phyloP scores from a whole-genome alignment of 2,113 vertebrate genomes.

The Podiceps cristatus region DNA sequence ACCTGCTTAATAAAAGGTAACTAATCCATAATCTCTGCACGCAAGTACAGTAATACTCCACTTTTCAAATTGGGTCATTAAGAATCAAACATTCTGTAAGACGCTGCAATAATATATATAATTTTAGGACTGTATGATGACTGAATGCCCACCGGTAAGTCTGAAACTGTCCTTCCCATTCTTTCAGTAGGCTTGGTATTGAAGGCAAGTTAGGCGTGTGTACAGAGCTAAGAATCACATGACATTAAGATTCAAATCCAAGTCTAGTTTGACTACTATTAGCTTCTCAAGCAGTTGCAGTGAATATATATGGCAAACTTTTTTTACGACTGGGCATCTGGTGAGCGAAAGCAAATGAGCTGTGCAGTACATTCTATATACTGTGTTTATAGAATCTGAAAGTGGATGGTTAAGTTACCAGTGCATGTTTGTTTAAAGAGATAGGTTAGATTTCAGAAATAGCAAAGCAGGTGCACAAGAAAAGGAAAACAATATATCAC shows the following conservation, averaged over 20 bases:
- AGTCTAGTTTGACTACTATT: neutral
- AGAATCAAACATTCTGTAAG: neutral
- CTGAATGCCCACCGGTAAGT: accelerated
- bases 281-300: neutral
- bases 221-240: neutral
- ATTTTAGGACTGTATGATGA: neutral
- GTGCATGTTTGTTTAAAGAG: neutral
- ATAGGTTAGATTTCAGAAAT: neutral
- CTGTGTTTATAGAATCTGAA: neutral
- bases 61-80: neutral
- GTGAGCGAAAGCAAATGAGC: conserved; percentile 46
- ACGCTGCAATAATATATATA: neutral
- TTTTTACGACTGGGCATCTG: neutral
- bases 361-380: neutral
- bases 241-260: neutral
- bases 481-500: conserved; percentile 32
- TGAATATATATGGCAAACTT: neutral
- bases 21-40: neutral
- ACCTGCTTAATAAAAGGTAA: neutral
- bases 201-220: neutral
- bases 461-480: conserved; percentile 58
- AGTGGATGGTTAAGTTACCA: conserved; percentile 1
- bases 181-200: neutral
- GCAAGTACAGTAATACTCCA: neutral
- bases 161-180: neutral